phyloP scores from a whole-genome alignment of 2,113 vertebrate genomes.

The Embiotoca jacksoni region DNA sequence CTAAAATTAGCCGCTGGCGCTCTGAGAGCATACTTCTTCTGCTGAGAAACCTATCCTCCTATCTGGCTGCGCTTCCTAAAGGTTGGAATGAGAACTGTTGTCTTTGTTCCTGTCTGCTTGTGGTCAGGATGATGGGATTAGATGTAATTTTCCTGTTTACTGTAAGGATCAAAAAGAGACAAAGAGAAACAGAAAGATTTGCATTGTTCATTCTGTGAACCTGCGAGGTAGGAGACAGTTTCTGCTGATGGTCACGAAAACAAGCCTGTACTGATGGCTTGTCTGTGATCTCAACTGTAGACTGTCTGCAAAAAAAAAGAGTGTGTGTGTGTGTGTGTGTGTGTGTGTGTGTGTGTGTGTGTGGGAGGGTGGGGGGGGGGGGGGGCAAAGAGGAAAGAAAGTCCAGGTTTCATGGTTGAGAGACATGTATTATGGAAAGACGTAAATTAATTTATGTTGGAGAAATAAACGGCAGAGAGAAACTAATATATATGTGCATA shows the following conservation, averaged over 20 bases:
- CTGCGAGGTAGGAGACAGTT: conserved; percentile 23
- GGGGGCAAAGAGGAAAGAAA: conserved; percentile 9
- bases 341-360: no score
- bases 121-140: conserved; percentile 70
- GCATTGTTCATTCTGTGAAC: conserved; percentile 23
- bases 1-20: conserved; percentile 80
- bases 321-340: no score
- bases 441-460: conserved; percentile 29
- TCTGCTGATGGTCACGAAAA: conserved; percentile 31
- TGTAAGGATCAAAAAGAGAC: conserved; percentile 24
- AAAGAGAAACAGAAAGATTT: conserved; percentile 28
- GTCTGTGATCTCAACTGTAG: conserved; percentile 39
- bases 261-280: conserved; percentile 7
- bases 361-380: not conserved
- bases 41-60: conserved; percentile 64
- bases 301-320: not conserved
- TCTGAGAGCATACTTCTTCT: conserved; percentile 57
- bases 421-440: conserved; percentile 33
- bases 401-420: conserved; percentile 42
- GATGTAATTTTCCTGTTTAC: conserved; percentile 66
- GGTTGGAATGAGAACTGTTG: conserved; percentile 57
- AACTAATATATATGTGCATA: conserved; percentile 43
- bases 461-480: conserved; percentile 37
- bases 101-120: conserved; percentile 65
- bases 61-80: conserved; percentile 61